These are phyloP conservation scores for Standfussiana lucernea DNA, from an alignment of 2,888 invertebrate species.

Conservation along the genomic window DNA sequence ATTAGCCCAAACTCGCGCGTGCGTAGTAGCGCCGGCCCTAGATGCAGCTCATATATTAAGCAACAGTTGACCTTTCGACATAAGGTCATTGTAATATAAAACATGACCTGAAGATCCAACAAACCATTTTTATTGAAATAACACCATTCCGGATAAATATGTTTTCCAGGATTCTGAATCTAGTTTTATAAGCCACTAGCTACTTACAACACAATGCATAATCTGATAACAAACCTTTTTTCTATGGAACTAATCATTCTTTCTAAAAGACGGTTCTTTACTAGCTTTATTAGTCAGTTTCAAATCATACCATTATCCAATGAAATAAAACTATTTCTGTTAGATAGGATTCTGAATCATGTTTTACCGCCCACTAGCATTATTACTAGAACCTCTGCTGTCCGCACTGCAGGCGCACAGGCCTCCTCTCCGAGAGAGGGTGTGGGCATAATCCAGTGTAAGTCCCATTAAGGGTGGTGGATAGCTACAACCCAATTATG, in stretches of 20 bases:
- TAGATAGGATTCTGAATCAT: background rate
- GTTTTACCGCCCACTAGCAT: background rate
- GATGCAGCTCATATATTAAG: background rate
- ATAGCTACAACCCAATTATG: background rate
- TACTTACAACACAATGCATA: background rate
- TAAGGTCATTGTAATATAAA: background rate
- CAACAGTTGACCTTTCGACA: slow-evolving; percentile 13
- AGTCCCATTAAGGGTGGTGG: background rate
- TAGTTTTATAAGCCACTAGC: background rate
- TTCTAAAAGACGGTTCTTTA: background rate
- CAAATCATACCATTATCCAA: background rate
- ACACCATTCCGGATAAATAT: background rate
- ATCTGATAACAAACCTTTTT: background rate
- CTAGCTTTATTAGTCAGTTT: background rate
- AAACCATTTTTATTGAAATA: background rate
- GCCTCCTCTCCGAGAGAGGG: background rate
- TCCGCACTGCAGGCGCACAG: background rate
- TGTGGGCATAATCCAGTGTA: background rate
- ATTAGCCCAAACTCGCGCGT: background rate
- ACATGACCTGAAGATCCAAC: background rate
- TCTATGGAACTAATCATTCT: background rate
- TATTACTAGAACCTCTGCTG: background rate
- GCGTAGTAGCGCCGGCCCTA: slow-evolving; percentile 4
- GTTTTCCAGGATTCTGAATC: background rate
- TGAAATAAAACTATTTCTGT: background rate